phyloP scores from a whole-genome alignment of 1,140 invertebrate genomes.

The Panagrolaimus sp. region DNA sequence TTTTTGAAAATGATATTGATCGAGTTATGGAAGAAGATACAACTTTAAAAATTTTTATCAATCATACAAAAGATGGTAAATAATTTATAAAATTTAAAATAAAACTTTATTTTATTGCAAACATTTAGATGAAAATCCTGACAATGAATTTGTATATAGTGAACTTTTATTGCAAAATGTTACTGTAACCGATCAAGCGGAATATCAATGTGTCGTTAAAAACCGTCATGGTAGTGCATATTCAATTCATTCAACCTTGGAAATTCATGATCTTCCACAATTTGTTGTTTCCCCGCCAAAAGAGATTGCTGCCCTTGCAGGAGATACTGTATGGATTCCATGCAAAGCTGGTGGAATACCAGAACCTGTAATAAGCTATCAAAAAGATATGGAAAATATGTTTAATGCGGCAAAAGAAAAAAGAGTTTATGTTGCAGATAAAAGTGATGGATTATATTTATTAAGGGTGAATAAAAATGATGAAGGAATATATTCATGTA shows the following conservation, averaged over 20 bases:
- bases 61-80: background rate
- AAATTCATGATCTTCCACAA: background rate
- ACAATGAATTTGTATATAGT: conserved; percentile 14
- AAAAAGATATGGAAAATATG: background rate
- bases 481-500: background rate
- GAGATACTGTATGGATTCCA: background rate
- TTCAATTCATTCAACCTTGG: background rate
- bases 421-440: background rate
- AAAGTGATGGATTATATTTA: background rate
- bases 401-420: background rate
- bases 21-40: conserved; percentile 6
- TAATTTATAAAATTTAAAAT: no score
- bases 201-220: conserved; percentile 19
- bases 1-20: background rate
- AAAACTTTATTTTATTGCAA: background rate
- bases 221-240: conserved; percentile 21
- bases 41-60: background rate
- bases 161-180: conserved; percentile 17
- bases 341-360: background rate
- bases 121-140: background rate
- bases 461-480: background rate
- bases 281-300: background rate
- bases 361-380: conserved; percentile 6
- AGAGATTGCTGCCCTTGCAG: background rate
- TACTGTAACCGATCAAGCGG: conserved; percentile 15